Evolutionary conservation across 2,888 invertebrate genomes (phyloP).

Genomic region (Ichneumoninae sp.): DNA sequence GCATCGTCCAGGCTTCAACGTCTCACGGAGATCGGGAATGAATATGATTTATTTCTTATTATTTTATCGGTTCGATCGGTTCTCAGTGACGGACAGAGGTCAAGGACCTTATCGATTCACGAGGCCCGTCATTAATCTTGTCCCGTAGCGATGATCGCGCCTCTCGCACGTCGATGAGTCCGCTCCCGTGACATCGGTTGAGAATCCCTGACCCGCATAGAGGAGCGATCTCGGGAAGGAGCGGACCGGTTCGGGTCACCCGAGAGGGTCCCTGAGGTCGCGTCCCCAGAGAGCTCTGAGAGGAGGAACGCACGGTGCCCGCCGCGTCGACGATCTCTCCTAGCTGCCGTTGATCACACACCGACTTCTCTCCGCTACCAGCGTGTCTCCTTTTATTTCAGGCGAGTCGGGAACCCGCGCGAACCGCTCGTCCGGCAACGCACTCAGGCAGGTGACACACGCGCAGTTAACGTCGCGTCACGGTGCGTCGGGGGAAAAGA

Average conservation of each 20-base stretch:
- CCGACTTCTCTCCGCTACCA: neutral
- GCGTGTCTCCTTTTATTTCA: slow-evolving; percentile 23
- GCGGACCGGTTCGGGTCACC: slow-evolving; percentile 83
- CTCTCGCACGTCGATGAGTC: neutral
- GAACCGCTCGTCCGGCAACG: slow-evolving; percentile 61
- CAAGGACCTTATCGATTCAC: slow-evolving; percentile 23
- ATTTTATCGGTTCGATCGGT: slow-evolving; percentile 1
- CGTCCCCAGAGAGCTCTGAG: slow-evolving; percentile 71
- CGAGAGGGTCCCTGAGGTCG: slow-evolving; percentile 76
- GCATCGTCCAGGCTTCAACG: neutral
- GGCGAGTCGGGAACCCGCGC: slow-evolving; percentile 32
- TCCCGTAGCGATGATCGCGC: slow-evolving; percentile 6
- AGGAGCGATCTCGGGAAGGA: slow-evolving; percentile 75
- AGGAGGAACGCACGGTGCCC: slow-evolving; percentile 36
- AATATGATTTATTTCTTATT: neutral
- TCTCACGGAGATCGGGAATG: neutral
- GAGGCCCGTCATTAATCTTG: slow-evolving; percentile 51
- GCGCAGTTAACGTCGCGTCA: slow-evolving; percentile 46
- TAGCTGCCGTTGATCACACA: slow-evolving; percentile 43
- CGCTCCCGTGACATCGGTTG: slow-evolving; percentile 72
- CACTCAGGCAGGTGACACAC: slow-evolving; percentile 50
- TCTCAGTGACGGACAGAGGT: slow-evolving; percentile 3
- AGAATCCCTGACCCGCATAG: slow-evolving; percentile 79
- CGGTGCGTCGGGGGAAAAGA: slow-evolving; percentile 44
- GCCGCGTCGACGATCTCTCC: slow-evolving; percentile 64